These are phyloP conservation scores for Furcula furcula DNA, from an alignment of 2,888 invertebrate genomes.

Conservation along the genomic window DNA sequence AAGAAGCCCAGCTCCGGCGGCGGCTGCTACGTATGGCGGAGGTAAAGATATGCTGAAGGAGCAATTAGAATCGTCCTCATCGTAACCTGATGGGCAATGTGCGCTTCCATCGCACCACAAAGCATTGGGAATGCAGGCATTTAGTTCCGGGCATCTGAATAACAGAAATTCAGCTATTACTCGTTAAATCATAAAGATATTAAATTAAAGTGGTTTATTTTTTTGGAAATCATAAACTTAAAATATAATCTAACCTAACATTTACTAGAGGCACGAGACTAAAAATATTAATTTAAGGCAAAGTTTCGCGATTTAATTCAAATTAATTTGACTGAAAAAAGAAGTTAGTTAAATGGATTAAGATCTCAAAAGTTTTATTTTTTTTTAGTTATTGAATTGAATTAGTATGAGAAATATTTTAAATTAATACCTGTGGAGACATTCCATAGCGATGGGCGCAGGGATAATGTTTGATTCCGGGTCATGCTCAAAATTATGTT, in stretches of 20 bases:
- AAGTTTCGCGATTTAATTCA: no score
- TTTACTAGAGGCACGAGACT: no score
- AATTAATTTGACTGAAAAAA: no score
- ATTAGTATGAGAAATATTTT: not conserved
- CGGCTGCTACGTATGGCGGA: conserved; percentile 84
- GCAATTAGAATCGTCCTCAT: conserved; percentile 89
- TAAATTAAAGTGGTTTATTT: no score
- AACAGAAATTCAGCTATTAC: conserved; percentile 18
- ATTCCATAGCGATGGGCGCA: conserved; percentile 81
- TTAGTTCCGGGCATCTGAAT: conserved; percentile 88
- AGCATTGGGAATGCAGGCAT: conserved; percentile 89
- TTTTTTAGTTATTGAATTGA: no score
- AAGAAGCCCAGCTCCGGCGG: conserved; percentile 83
- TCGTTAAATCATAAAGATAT: no score
- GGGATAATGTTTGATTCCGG: conserved; percentile 74
- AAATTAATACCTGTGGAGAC: conserved; percentile 83
- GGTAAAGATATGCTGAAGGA: conserved; percentile 86
- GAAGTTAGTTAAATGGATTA: no score
- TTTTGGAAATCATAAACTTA: no score
- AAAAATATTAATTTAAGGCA: no score
- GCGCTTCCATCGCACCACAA: conserved; percentile 91
- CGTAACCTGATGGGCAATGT: conserved; percentile 91
- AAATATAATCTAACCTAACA: no score
- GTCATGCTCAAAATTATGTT: conserved; percentile 76
- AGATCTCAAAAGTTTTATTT: no score